Evolutionary conservation across 2,888 invertebrate species (phyloP), one percentile per base, ranked within the genome.

Genomic region (Heteropelma amictum): DNA sequence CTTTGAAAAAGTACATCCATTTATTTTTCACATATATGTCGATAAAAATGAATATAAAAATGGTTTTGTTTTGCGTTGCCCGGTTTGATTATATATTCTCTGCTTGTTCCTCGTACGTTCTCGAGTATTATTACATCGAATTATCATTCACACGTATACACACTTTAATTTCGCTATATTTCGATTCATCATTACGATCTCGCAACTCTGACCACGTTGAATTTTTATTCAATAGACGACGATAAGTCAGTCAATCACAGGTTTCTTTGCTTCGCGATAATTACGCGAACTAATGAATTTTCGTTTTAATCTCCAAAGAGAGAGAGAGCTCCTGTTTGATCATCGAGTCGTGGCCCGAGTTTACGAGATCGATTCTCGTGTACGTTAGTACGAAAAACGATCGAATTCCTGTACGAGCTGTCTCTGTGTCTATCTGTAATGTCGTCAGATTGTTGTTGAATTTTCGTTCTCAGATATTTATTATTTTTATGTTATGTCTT

Each of bases 381-480:
- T 78, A 77, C 72, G 54, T 61, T 56, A 49, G 70, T 67, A 77
- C 69, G 23, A 69, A 68, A 33, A 54, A 26, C 8, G 54, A 72
- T 40, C 67, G 71, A n/a, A 72, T 76, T 74, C 71, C 77, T 81
- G 71, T 80, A 78, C 79, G 81, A 83, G 84, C 81, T 85, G 84
- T 86, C 84, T 87, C 80, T 84, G 77, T 83, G 81, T 81, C 79
- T 84, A 83, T 85, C 83, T 87, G 88, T 86, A 87, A 87, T 89
- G 88, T 88, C 85, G 86, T 88, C 88, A 86, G 84, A 86, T 88
- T 85, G 86, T 87, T 86, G 85, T 87, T 76, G 64, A 49, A 56
- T 73, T 53, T 70, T 60, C 58, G 68, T 73, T 73, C 26, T 51
- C 58, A 61, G 61, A 72, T 61, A n/a, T 65, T 72, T 68, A 45